These are phyloP conservation scores for Pilophorus perplexus DNA, from an alignment of 2,888 invertebrate genomes.

Conservation along the genomic window DNA sequence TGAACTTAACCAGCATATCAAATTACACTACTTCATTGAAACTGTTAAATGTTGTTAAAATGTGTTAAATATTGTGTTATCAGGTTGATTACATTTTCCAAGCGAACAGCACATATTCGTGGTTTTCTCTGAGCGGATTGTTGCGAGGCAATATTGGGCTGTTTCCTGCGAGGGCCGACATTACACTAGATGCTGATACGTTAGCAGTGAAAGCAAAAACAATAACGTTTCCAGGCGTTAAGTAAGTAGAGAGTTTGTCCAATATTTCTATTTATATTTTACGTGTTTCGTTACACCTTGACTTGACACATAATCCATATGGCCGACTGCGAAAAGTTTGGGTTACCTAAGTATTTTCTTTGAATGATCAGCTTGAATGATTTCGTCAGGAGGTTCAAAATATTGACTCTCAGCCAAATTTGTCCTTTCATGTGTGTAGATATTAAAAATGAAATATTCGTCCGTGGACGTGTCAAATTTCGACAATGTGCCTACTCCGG, in stretches of 20 bases:
- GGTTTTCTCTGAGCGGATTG: conserved; percentile 19
- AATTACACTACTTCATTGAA: not conserved
- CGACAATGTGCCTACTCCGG: too few relatives aligned
- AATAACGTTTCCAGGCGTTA: conserved; percentile 26
- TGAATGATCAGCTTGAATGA: not conserved
- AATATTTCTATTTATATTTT: not conserved
- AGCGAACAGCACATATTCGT: conserved; percentile 15
- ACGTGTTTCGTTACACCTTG: not conserved
- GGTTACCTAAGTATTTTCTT: not conserved
- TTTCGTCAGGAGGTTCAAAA: too few relatives aligned
- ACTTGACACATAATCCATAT: not conserved
- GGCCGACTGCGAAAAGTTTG: not conserved
- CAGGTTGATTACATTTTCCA: conserved; percentile 29
- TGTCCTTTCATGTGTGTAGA: too few relatives aligned
- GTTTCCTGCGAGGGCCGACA: not conserved
- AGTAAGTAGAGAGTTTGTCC: not conserved
- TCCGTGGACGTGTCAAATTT: too few relatives aligned
- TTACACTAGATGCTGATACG: conserved; percentile 15
- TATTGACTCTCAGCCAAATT: too few relatives aligned
- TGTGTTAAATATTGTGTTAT: not conserved
- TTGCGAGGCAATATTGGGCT: conserved; percentile 8
- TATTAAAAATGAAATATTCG: too few relatives aligned
- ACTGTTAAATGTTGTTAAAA: not conserved
- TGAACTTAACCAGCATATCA: not conserved
- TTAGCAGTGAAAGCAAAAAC: conserved; percentile 7